Base-by-base conservation (phyloP, 2,888 invertebrate genomes). In the Drosophila mercatorum region DNA sequence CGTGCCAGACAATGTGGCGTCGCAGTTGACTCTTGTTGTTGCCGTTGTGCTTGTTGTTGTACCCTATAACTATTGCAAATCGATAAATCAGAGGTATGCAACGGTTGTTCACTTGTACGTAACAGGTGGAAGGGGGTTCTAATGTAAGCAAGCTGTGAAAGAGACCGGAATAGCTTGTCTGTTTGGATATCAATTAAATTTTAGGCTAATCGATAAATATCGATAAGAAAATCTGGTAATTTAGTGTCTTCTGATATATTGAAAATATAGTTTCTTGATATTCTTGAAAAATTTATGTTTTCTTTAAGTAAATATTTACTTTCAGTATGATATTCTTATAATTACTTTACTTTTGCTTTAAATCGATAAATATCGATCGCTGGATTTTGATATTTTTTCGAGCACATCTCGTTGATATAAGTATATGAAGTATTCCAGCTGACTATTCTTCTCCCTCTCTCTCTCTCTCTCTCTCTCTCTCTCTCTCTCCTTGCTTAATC, bases 1-100 rank as follows among this genome's bases (percentile, higher is more conserved):
- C 62, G 52, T 49, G 67, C 70, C 83, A 83, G 88, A 83, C 83
- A 85, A 56, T 72, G 60, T 76, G 89, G 89, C 83, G 89, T 66
- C 83, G 68, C 44, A 52, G 74, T 73, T 57, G 47, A 22, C 47
- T 49, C 31, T 40, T 12, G 34, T 36, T 36, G 12, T 55, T 40
- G n/a, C 22, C 10, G 5, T 11, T 38, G 43, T 55, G 36, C 31
- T 55, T 8, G 34, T 10, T 28, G 40, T 46, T 60, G 12, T 53
- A 44, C 36, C 49, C 44, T 70, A 46, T 60, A 40, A 26, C 17
- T 31, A n/a, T n/a, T 38, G 26, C 7, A n/a, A 38, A 40, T 6
- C 31, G 14, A n/a, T 47, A 49, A 5, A 11, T 28, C 17, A n/a
- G 11, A 31, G 17, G 31, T 41, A 41, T 49, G 1, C 5, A 14